Conservation (phyloP, 1,140 invertebrate genomes). For the Drosophila erecta region DNA sequence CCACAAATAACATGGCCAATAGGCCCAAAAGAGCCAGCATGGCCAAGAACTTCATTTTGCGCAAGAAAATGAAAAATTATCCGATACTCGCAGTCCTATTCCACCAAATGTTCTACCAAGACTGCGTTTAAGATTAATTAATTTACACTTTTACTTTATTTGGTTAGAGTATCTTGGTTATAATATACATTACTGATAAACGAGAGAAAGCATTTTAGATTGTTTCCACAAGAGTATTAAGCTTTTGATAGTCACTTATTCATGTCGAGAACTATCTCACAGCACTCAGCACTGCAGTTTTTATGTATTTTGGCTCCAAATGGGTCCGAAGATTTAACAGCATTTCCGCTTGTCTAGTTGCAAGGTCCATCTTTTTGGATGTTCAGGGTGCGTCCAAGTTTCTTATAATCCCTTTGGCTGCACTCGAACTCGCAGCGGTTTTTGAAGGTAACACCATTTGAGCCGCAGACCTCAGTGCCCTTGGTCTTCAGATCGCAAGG, state of each 20-base stretch:
- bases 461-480: constrained; percentile 65
- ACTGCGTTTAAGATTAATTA: neutral
- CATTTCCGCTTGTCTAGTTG: neutral
- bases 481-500: constrained; percentile 67
- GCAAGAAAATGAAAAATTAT: neutral
- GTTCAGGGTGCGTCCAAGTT: constrained; percentile 53
- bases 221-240: neutral
- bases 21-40: neutral
- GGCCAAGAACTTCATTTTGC: neutral
- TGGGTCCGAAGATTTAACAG: neutral
- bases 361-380: constrained; percentile 23
- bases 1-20: neutral
- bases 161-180: neutral
- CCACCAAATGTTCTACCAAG: neutral
- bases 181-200: neutral
- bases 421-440: constrained; percentile 82
- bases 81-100: neutral
- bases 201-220: neutral
- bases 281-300: neutral
- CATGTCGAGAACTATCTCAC: neutral
- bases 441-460: constrained; percentile 72
- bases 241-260: neutral
- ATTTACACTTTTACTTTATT: neutral
- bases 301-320: neutral
- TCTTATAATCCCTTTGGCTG: constrained; percentile 66